Conservation (phyloP, 2,797 vertebrate species). For the Tinamus major region DNA sequence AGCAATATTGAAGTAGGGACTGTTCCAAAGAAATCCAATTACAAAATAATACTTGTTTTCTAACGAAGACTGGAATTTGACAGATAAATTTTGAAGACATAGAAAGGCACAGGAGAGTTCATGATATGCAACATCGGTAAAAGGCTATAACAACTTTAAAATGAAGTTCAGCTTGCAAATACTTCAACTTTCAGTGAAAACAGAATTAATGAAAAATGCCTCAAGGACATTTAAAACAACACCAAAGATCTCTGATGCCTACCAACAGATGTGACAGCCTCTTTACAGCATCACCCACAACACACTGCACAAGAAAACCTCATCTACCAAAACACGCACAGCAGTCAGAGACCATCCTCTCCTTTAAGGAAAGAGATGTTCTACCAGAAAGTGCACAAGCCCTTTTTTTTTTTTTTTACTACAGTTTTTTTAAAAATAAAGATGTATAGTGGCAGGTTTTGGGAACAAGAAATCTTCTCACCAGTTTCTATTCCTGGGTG, state of each 20-base stretch:
- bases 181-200: neutral
- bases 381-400: neutral
- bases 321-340: neutral
- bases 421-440: neutral
- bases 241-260: neutral
- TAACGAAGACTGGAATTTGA: neutral
- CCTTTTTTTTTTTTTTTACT: neutral
- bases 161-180: neutral
- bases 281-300: neutral
- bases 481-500: neutral
- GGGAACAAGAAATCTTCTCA: neutral
- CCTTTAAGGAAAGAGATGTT: neutral
- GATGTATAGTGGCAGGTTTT: neutral
- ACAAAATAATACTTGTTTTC: neutral
- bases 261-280: neutral
- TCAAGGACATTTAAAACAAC: neutral
- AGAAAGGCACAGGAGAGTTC: neutral
- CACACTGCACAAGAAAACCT: neutral
- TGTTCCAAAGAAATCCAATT: neutral
- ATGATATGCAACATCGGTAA: neutral
- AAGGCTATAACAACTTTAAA: neutral
- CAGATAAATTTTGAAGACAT: neutral
- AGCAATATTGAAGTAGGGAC: neutral
- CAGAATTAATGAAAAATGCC: neutral
- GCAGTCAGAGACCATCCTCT: neutral